phyloP scores from a whole-genome alignment of 2,888 invertebrate genomes.

The Orthosia gothica region DNA sequence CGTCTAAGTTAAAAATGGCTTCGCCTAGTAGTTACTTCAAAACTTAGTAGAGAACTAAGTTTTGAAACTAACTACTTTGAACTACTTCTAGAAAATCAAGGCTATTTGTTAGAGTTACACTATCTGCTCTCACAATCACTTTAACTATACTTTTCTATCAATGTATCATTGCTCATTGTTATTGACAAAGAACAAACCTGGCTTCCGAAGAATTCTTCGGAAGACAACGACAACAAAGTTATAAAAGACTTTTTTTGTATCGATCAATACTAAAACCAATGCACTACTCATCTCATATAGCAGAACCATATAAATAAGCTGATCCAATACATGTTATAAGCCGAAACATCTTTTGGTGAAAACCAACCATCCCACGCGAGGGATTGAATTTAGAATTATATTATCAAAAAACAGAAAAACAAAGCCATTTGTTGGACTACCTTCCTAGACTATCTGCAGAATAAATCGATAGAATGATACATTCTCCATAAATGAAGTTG shows the following conservation, averaged over 20 bases:
- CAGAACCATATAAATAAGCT: background rate
- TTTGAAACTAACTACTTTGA: too few species aligned
- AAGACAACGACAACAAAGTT: background rate
- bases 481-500: background rate
- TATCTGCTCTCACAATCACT: background rate
- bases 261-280: slow-evolving; percentile 10
- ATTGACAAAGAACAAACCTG: slow-evolving; percentile 1
- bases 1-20: slow-evolving; percentile 9
- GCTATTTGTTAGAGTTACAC: background rate
- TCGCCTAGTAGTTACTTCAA: slow-evolving; percentile 4
- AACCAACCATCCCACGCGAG: slow-evolving; percentile 66
- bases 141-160: background rate
- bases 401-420: too few species aligned
- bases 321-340: slow-evolving; percentile 35
- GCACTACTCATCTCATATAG: background rate
- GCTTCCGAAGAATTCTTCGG: background rate
- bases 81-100: background rate
- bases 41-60: too few species aligned
- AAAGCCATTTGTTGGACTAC: too few species aligned
- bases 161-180: background rate
- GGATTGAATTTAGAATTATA: background rate
- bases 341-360: slow-evolving; percentile 64
- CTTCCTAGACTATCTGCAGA: too few species aligned
- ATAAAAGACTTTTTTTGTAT: slow-evolving; percentile 7
- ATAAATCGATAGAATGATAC: too few species aligned